These are phyloP conservation scores for Ictalurus punctatus DNA, from an alignment of 2,113 vertebrate species.

Conservation along the genomic window DNA sequence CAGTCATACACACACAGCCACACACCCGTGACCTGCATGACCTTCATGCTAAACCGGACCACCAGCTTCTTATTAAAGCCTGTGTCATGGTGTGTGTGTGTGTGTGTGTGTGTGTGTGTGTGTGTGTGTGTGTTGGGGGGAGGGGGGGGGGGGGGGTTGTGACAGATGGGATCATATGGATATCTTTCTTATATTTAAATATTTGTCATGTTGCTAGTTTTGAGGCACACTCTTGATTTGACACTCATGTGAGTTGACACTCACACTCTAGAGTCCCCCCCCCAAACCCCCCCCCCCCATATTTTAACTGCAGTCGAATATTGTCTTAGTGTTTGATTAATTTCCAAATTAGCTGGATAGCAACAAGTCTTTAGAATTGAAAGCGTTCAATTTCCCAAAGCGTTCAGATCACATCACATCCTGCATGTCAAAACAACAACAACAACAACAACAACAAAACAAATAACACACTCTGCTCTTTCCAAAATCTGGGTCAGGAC, in stretches of 20 bases:
- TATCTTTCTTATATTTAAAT: neutral
- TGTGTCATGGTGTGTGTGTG: neutral
- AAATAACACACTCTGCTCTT: conserved; percentile 46
- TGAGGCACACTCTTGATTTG: neutral
- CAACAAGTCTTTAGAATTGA: neutral
- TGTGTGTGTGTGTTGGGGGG: neutral
- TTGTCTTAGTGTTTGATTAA: neutral
- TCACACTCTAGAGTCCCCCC: too few species aligned
- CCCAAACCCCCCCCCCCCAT: too few species aligned
- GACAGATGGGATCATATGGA: neutral
- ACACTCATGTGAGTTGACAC: too few species aligned
- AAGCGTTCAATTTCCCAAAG: neutral
- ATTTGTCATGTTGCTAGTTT: neutral
- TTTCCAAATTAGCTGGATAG: neutral
- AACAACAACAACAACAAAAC: neutral
- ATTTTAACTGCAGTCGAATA: neutral
- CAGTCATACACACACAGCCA: conserved; percentile 26
- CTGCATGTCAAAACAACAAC: neutral
- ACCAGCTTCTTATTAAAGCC: conserved; percentile 37
- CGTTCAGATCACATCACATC: conserved; percentile 18
- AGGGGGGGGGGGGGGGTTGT: neutral
- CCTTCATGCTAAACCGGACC: conserved; percentile 36
- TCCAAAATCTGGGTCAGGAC: conserved; percentile 74
- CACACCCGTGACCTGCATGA: conserved; percentile 28
- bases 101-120: neutral